Conservation (phyloP, 2,113 vertebrate species). For the Larimichthys polyactis region DNA sequence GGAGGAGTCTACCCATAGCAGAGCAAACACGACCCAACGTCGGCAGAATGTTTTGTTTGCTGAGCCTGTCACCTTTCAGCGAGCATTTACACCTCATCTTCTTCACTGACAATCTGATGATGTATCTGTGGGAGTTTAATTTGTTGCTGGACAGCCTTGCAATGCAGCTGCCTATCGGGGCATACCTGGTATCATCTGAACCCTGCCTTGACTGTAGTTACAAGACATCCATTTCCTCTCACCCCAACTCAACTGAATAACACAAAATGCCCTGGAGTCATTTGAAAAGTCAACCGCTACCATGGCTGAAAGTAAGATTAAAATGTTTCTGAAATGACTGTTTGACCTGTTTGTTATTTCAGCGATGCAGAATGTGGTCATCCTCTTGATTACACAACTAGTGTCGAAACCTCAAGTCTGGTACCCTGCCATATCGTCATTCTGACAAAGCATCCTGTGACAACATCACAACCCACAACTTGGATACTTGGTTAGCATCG, state of each 20-base stretch:
- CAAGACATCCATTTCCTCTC: slow-evolving; percentile 21
- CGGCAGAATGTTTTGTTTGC: slow-evolving; percentile 58
- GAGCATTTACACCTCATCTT: slow-evolving; percentile 28
- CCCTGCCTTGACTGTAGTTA: slow-evolving; percentile 1
- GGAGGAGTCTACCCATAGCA: slow-evolving; percentile 63
- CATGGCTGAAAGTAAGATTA: slow-evolving; percentile 36
- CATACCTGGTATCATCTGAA: slow-evolving; percentile 29
- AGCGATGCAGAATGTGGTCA: slow-evolving; percentile 25
- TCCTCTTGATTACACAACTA: slow-evolving; percentile 41
- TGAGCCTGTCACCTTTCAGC: slow-evolving; percentile 53
- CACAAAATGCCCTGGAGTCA: slow-evolving; percentile 20
- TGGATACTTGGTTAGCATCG: not conserved
- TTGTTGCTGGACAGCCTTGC: slow-evolving; percentile 14
- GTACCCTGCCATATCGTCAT: slow-evolving; percentile 32
- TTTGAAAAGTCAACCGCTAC: slow-evolving; percentile 37
- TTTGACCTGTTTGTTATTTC: slow-evolving; percentile 64
- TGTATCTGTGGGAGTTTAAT: slow-evolving; percentile 45
- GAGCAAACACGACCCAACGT: slow-evolving; percentile 56
- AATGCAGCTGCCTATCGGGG: slow-evolving; percentile 25
- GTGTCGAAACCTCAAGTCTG: slow-evolving; percentile 29
- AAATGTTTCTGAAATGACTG: slow-evolving; percentile 45
- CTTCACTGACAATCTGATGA: slow-evolving; percentile 51
- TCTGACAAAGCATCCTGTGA: slow-evolving; percentile 46
- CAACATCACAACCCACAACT: slow-evolving; percentile 36
- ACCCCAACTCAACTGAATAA: slow-evolving; percentile 26